Evolutionary conservation across 2,797 vertebrate genomes (phyloP), one percentile per base, ranked within the genome.

Genomic region (Xyrichtys novacula): DNA sequence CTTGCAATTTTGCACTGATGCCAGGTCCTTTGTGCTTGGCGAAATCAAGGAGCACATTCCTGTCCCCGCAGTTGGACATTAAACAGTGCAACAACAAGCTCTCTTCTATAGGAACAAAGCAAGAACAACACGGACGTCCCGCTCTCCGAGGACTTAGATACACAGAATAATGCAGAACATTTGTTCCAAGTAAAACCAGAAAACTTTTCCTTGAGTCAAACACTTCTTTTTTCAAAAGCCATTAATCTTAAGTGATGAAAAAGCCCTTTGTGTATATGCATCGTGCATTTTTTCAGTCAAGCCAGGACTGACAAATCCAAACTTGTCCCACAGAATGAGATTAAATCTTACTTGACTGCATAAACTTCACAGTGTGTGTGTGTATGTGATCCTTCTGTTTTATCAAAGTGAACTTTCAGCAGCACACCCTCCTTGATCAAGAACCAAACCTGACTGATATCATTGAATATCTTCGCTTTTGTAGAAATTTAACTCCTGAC

Each of bases 41-140:
- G 22, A 74, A 80, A 77, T 77, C 65, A 80, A 81, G 77, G 69
- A 72, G 64, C 67, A 55, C 74, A 88, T 91, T 91, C 83, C 88
- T 75, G 39, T 73, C 70, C n/a, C 68, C 10, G 32, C 47, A 76
- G 82, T 61, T 55, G 2, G 29, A 73, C 40, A 16, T 63, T 20
- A n/a, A 65, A 68, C 60, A 62, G 65, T 71, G 63, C 23, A 80
- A 83, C 71, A 85, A 83, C 76, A 89, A 62, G 60, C 85, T 76
- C 57, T 53, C 62, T 76, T 61, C 58, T 40, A 46, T 23, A 74
- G 54, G 61, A 71, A 62, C 65, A 74, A 77, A 82, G 72, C 50
- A 80, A 70, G 34, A 73, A 79, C 63, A 78, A 81, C 75, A 78
- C 76, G 76, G 36, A 36, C 8, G 29, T 20, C 28, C 47, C 65